A percentile compares a stretch with the other conserved stretches of the same genome.
Conservation (phyloP, 2,113 vertebrate species). For the Megaptera novaeangliae region DNA sequence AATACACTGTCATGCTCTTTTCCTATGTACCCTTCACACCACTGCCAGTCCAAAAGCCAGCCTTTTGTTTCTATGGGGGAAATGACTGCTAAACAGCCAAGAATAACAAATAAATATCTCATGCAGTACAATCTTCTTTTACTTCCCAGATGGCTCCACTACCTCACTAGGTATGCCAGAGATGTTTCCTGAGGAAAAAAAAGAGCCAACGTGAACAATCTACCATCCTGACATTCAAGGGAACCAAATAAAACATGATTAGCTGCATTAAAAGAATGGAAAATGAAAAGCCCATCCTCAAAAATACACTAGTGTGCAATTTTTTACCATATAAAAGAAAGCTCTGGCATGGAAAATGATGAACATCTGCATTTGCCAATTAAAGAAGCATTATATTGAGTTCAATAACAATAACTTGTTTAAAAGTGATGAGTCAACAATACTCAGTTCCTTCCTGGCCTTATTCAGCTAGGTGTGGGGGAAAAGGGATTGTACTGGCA, state of each 20-base stretch:
- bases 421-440: slow-evolving; percentile 53
- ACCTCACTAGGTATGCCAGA: background rate
- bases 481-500: background rate
- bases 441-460: slow-evolving; percentile 29
- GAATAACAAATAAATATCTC: background rate
- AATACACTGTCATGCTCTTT: background rate
- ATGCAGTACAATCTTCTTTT: background rate
- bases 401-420: background rate
- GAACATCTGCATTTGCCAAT: slow-evolving; percentile 46
- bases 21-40: background rate
- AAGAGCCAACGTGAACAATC: background rate
- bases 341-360: slow-evolving; percentile 32
- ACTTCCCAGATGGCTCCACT: background rate
- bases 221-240: slow-evolving; percentile 34
- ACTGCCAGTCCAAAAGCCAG: background rate
- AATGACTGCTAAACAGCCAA: background rate
- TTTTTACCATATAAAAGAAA: slow-evolving; percentile 52
- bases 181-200: slow-evolving; percentile 33
- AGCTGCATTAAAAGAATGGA: slow-evolving; percentile 19
- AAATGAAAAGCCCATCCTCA: slow-evolving; percentile 37
- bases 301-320: slow-evolving; percentile 43
- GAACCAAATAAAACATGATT: slow-evolving; percentile 43
- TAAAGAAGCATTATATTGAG: slow-evolving; percentile 33
- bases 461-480: background rate
- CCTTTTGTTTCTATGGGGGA: background rate